These are phyloP conservation scores for Tangachromis dhanisi DNA, from an alignment of 2,113 vertebrate genomes.

Conservation along the genomic window DNA sequence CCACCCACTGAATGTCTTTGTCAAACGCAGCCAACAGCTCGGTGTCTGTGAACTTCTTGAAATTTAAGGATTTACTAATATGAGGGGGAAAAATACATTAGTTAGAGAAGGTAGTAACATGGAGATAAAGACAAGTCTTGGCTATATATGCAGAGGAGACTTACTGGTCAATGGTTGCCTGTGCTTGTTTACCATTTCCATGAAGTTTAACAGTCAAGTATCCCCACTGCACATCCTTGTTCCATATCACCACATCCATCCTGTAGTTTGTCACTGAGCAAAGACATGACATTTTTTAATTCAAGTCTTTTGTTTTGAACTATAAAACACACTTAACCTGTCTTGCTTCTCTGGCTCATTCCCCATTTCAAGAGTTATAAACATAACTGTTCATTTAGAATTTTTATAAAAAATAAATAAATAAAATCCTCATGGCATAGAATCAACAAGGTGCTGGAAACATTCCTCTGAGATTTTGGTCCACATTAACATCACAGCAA, in stretches of 20 bases:
- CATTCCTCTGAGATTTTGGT: not conserved
- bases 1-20: slow-evolving; percentile 68
- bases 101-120: not conserved
- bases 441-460: not conserved
- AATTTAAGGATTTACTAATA: slow-evolving; percentile 73
- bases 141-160: not conserved
- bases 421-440: not conserved
- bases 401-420: not conserved
- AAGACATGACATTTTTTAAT: not conserved
- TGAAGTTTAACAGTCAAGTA: slow-evolving; percentile 76
- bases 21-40: slow-evolving; percentile 79
- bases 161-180: slow-evolving; percentile 65
- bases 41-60: slow-evolving; percentile 74
- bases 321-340: not conserved
- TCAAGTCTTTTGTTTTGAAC: not conserved
- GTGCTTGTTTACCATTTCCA: slow-evolving; percentile 53
- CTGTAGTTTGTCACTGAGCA: slow-evolving; percentile 78
- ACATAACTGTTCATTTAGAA: not conserved
- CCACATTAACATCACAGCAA: not conserved
- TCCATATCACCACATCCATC: slow-evolving; percentile 85
- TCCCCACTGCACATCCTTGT: slow-evolving; percentile 72
- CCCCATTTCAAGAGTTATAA: not conserved
- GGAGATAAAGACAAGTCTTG: not conserved
- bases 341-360: not conserved
- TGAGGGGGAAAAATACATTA: not conserved